phyloP scores from a whole-genome alignment of 92 coral and sea anemone species.

The Heteractis magnifica region DNA sequence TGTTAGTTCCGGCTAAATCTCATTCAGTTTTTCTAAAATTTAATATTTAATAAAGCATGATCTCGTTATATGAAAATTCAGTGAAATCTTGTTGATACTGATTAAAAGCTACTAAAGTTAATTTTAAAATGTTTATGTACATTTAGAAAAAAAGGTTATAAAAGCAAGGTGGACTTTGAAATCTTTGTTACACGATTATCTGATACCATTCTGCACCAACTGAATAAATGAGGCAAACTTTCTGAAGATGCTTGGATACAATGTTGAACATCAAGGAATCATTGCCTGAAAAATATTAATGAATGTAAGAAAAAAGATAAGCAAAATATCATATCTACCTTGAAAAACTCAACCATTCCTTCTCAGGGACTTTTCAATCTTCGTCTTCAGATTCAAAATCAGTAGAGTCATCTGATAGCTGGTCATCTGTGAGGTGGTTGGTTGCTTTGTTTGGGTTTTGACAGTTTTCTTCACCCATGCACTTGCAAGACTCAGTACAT shows the following conservation, averaged over 20 bases:
- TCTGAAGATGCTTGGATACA: neutral
- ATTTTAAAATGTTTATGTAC: neutral
- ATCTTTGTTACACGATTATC: too few relatives aligned
- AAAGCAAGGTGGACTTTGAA: neutral
- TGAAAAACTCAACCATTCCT: neutral
- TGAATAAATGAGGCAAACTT: neutral
- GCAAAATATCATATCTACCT: neutral
- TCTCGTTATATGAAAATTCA: too few relatives aligned
- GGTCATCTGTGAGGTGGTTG: neutral
- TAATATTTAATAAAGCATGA: too few relatives aligned
- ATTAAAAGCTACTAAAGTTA: neutral
- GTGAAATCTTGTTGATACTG: too few relatives aligned
- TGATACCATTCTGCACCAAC: neutral
- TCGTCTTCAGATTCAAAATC: neutral
- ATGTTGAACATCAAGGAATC: neutral
- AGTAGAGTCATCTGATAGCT: neutral
- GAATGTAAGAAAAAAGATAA: neutral
- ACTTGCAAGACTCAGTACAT: constrained; percentile 53
- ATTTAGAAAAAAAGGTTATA: neutral
- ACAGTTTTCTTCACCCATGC: constrained; percentile 52
- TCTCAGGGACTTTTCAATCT: neutral
- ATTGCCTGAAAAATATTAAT: neutral
- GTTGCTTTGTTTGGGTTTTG: neutral
- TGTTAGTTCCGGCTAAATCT: neutral
- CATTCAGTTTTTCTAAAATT: neutral